Conservation (phyloP, 2,888 invertebrate species). For the Agrilus cyanescens region DNA sequence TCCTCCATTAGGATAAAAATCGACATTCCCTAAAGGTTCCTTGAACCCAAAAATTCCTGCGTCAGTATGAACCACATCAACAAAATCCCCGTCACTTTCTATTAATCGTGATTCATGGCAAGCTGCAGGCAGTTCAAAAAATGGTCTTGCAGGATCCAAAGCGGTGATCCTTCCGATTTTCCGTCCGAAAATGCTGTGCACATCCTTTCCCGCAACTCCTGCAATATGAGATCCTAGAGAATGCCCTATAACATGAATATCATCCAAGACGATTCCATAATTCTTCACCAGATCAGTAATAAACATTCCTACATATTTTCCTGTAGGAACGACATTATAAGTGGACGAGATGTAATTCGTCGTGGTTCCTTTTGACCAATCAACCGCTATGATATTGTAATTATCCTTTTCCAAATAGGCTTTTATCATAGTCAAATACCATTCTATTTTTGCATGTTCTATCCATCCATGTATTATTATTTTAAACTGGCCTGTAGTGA, state of each 20-base stretch:
- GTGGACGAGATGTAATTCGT: constrained; percentile 26
- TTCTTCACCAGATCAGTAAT: constrained; percentile 15
- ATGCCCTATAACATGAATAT: constrained; percentile 27
- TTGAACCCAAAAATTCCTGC: constrained; percentile 38
- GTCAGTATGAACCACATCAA: constrained; percentile 50
- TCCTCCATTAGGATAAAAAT: constrained; percentile 48
- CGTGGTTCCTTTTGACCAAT: constrained; percentile 35
- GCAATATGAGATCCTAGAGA: constrained; percentile 29
- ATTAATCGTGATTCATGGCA: constrained; percentile 37
- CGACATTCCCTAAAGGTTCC: constrained; percentile 38
- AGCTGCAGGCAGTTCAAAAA: constrained; percentile 31
- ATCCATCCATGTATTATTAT: constrained; percentile 39
- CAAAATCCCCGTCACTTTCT: constrained; percentile 43
- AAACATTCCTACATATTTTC: constrained; percentile 23
- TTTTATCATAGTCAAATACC: constrained; percentile 27
- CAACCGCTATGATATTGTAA: constrained; percentile 39
- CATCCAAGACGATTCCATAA: constrained; percentile 9
- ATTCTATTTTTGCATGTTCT: constrained; percentile 28
- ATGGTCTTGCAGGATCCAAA: constrained; percentile 42
- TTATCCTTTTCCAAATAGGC: constrained; percentile 34
- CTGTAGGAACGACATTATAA: constrained; percentile 19
- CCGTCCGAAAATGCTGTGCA: constrained; percentile 14
- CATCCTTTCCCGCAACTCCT: constrained; percentile 24
- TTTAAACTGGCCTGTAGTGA: constrained; percentile 24
- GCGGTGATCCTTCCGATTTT: constrained; percentile 36